A percentile compares a stretch with the other conserved stretches of the same genome.
phyloP scores from a whole-genome alignment of 2,113 vertebrate species.

The Setophaga petechia region DNA sequence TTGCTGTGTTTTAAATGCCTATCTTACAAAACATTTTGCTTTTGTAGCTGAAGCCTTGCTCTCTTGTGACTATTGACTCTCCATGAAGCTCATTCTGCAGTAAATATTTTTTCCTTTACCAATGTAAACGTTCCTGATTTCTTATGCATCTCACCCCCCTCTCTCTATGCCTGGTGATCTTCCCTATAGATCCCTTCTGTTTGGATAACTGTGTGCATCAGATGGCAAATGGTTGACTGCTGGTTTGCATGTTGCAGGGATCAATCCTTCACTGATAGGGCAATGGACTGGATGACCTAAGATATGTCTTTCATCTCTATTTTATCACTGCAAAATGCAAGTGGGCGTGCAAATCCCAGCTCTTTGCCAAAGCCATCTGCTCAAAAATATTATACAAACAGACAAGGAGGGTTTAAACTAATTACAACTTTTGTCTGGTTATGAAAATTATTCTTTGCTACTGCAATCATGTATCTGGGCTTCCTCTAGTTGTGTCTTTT shows the following conservation, averaged over 20 bases:
- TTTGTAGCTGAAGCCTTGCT: constrained; percentile 29
- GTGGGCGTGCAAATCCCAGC: constrained; percentile 58
- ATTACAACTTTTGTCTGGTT: constrained; percentile 61
- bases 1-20: not conserved
- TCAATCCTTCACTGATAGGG: constrained; percentile 44
- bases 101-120: constrained; percentile 63
- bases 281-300: constrained; percentile 37
- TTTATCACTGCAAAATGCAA: constrained; percentile 62
- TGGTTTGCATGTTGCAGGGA: constrained; percentile 47
- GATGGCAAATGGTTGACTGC: constrained; percentile 50
- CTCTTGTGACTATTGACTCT: constrained; percentile 42
- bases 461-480: not conserved
- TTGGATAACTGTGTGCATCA: constrained; percentile 31
- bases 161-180: constrained; percentile 36
- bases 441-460: constrained; percentile 22
- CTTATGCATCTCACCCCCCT: constrained; percentile 20
- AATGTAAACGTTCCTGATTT: constrained; percentile 61
- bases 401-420: constrained; percentile 51
- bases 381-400: constrained; percentile 60
- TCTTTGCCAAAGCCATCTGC: constrained; percentile 70
- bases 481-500: not conserved
- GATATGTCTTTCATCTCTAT: constrained; percentile 64
- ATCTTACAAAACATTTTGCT: constrained; percentile 16
- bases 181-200: constrained; percentile 60
- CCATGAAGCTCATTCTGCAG: constrained; percentile 43